Evolutionary conservation across 1,140 invertebrate genomes (phyloP), one percentile per base, ranked within the genome.

Genomic region (Idris sp.): DNA sequence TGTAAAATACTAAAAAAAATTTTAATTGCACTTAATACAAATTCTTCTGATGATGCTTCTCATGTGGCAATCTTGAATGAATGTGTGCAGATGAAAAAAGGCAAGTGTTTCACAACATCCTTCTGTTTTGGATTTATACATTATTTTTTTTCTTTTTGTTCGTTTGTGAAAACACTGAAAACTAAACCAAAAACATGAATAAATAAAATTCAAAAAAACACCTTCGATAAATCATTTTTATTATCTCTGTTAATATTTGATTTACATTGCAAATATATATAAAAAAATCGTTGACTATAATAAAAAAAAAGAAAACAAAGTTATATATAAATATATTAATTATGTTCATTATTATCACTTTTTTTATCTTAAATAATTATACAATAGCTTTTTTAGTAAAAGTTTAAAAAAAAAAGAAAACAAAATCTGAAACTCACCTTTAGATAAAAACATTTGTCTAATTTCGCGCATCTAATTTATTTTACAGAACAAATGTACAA

Each of bases 181-280:
- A 33, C 33, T 10, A 22, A 22, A 22, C 48, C 25, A 49, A 43
- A 46, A 38, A 36, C 11, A 15, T 51, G 41, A 74, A 74, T 65
- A 74, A 74, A 74, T 53, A 53, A 46, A 7, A 61, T 46, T 40
- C 14, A 33, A 62, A 64, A 36, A 33, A 5, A 36, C 31, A 14
- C 19, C 15, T 1, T 51, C 25, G 19, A 44, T 40, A 38, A 65
- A 51, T 65, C 31, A 58, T 28, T 59, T 73, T 73, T 73, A 73
- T 73, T 64, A 56, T 49, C 19, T 35, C 30, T 2, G 38, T 51
- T 69, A 48, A 41, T 48, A 10, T 61, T 72, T 62, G 41, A 62
- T 61, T 72, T 72, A 72, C 43, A 72, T 49, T 72, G 58, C 35
- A 62, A 72, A 72, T 62, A 41, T 61, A 72, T 13, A 62, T 56